Evolutionary conservation across 2,797 vertebrate genomes (phyloP).

Genomic region (Pangasius krempfi): DNA sequence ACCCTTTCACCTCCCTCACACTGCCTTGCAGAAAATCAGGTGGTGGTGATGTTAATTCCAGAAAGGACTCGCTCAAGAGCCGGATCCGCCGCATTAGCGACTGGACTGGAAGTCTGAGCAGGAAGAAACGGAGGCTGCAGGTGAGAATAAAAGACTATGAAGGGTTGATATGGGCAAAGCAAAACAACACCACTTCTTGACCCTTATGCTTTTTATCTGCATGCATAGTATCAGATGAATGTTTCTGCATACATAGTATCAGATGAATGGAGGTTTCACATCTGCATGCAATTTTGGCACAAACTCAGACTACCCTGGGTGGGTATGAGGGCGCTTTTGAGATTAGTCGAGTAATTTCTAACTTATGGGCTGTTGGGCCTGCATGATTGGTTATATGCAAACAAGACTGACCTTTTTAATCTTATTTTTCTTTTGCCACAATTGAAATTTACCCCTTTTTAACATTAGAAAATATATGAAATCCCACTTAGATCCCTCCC

Average conservation of each 20-base stretch:
- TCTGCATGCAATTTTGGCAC: constrained; percentile 22
- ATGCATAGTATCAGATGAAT: constrained; percentile 12
- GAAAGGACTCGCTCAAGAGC: constrained; percentile 88
- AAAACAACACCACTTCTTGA: background rate
- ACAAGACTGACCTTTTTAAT: background rate
- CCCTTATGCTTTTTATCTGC: background rate
- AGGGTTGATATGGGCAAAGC: background rate
- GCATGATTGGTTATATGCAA: background rate
- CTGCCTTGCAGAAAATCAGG: constrained; percentile 81
- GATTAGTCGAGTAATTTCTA: background rate
- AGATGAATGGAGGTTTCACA: constrained; percentile 9
- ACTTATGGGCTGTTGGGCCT: background rate
- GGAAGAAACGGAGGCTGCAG: constrained; percentile 92
- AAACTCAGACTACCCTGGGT: background rate
- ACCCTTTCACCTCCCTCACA: constrained; percentile 78
- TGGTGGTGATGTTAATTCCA: constrained; percentile 67
- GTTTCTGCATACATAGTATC: background rate
- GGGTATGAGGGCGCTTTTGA: background rate
- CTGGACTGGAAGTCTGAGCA: constrained; percentile 93
- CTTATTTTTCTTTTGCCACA: background rate
- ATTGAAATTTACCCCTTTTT: background rate
- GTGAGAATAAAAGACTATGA: constrained; percentile 65
- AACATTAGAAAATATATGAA: background rate
- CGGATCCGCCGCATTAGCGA: constrained; percentile 89
- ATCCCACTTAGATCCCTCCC: background rate